These are phyloP conservation scores for Atta colombica DNA, from an alignment of 1,140 invertebrate genomes.

Conservation along the genomic window DNA sequence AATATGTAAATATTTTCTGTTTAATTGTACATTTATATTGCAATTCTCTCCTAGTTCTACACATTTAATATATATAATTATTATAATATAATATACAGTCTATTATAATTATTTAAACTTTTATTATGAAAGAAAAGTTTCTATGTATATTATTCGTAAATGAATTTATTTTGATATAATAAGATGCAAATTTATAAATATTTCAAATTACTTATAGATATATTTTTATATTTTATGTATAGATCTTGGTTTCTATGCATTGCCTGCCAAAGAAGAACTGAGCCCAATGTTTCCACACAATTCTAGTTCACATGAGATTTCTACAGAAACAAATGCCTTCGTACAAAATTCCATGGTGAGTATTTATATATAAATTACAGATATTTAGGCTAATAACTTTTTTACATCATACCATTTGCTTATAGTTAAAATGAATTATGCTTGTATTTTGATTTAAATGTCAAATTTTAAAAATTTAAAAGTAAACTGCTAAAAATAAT, in stretches of 20 bases:
- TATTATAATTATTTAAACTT: background rate
- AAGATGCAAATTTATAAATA: background rate
- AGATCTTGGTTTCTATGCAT: slow-evolving; percentile 89
- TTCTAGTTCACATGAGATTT: slow-evolving; percentile 89
- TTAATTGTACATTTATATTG: background rate
- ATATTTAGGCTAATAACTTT: background rate
- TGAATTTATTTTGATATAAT: background rate
- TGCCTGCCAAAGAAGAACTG: slow-evolving; percentile 89
- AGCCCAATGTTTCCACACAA: slow-evolving; percentile 89
- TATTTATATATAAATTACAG: slow-evolving; percentile 8
- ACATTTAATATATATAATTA: background rate
- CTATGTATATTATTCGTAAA: background rate
- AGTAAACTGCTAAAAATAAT: background rate
- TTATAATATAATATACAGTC: too few species aligned
- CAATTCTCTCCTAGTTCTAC: background rate
- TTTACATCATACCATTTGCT: background rate
- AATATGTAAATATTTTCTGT: background rate
- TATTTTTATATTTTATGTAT: slow-evolving; percentile 63
- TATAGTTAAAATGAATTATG: slow-evolving; percentile 19
- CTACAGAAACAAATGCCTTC: slow-evolving; percentile 89
- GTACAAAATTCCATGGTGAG: slow-evolving; percentile 88
- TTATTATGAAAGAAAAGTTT: background rate
- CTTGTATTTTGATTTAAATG: background rate
- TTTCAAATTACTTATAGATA: background rate
- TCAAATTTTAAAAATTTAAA: background rate